Evolutionary conservation across 2,113 vertebrate species (phyloP), one percentile per base, ranked within the genome.

Genomic region (Equus przewalskii): DNA sequence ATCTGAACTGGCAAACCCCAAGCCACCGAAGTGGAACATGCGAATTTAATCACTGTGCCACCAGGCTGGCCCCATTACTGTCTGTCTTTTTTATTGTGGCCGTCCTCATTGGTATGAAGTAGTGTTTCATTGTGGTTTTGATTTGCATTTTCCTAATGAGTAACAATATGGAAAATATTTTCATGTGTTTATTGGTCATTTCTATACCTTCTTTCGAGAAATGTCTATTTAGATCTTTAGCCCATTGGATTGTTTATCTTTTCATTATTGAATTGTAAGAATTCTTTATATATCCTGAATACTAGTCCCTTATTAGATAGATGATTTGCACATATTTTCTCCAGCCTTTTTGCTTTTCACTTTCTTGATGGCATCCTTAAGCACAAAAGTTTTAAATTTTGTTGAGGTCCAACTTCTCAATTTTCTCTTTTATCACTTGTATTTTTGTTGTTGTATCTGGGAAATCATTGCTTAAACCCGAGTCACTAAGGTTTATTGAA

Each of bases 391-490:
- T 75, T 90, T 46, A 62, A 60, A 75, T 79, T 95, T 89, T 75
- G 86, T 69, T 80, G 26, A 79, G 44, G 33, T 54, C 8, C 60
- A 56, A 46, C 70, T 90, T 90, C 44, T 91, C 41, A 92, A 5
- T 89, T 88, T 96, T 91, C 13, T 82, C 21, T 78, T 92, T 82
- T 83, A 49, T 82, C 69, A n/a, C n/a, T 87, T 96, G 26, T 91
- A 60, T 81, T 87, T 91, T 60, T 73, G 46, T 81, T 89, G 49
- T 51, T 94, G 64, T 91, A 72, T 46, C 76, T 97, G 9, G 26
- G 36, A 65, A 91, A 49, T 83, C 44, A 91, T 78, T 94, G 62
- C 30, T 24, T 79, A 82, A 82, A 9, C 8, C 15, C 56, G 28
- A 49, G 49, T 82, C 78, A 73, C 67, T 92, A 86, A 69, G 33